These are phyloP conservation scores for Neosalanx taihuensis DNA, from an alignment of 2,797 vertebrate genomes.

Conservation along the genomic window DNA sequence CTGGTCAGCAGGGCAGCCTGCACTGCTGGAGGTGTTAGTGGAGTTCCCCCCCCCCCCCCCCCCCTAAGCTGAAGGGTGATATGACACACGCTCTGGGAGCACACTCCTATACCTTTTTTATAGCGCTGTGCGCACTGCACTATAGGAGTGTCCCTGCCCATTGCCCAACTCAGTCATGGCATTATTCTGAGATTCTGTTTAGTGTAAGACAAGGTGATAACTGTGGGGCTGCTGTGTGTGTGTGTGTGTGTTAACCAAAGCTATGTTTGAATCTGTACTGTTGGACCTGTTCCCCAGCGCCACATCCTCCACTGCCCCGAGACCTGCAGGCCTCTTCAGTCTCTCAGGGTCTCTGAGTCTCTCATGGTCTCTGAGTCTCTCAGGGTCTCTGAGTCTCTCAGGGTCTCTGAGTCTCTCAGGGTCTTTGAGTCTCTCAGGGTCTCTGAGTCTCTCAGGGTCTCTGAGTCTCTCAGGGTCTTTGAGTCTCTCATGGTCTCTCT, in stretches of 20 bases:
- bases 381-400: too few species aligned
- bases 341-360: neutral
- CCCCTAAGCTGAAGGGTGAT: slow-evolving; percentile 62
- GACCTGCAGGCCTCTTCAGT: too few species aligned
- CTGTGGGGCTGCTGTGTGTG: slow-evolving; percentile 42
- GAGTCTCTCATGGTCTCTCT: neutral
- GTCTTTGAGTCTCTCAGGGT: slow-evolving; percentile 1
- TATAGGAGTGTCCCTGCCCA: slow-evolving; percentile 66
- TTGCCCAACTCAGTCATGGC: slow-evolving; percentile 66
- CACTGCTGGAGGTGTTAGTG: slow-evolving; percentile 57
- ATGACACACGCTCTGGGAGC: slow-evolving; percentile 60
- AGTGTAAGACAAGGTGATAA: slow-evolving; percentile 37
- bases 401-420: too few species aligned
- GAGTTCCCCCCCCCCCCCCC: too few species aligned
- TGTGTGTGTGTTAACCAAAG: slow-evolving; percentile 67
- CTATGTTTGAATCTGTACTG: slow-evolving; percentile 42
- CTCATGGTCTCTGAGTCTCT: slow-evolving; percentile 31
- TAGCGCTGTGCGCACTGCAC: slow-evolving; percentile 83
- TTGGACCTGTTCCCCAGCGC: slow-evolving; percentile 48
- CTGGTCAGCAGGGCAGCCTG: slow-evolving; percentile 48
- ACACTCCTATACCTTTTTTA: slow-evolving; percentile 68
- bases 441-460: too few species aligned
- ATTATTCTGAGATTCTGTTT: slow-evolving; percentile 63
- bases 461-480: too few species aligned
- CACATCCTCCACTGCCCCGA: slow-evolving; percentile 33